phyloP scores from a whole-genome alignment of 2,797 vertebrate species.

The Gymnocypris eckloni region DNA sequence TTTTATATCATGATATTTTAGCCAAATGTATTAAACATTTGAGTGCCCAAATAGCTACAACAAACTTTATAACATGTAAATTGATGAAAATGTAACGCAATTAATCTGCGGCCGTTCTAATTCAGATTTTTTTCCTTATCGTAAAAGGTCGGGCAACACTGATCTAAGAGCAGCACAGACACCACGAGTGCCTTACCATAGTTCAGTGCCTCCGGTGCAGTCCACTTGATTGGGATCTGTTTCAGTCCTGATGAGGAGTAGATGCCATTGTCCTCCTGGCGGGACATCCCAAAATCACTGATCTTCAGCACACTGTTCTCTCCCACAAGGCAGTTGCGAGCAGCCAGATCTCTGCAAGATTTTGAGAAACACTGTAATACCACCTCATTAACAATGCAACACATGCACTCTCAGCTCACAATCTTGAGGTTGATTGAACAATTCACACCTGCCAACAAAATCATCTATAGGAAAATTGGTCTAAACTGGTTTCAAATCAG shows the following conservation, averaged over 20 bases:
- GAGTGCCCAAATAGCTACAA: no score
- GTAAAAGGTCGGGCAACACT: neutral
- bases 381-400: neutral
- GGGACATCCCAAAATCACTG: conserved; percentile 98
- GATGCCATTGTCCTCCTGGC: conserved; percentile 95
- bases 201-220: conserved; percentile 95
- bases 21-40: no score
- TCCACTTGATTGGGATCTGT: conserved; percentile 99
- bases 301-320: conserved; percentile 93
- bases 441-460: neutral
- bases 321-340: conserved; percentile 94
- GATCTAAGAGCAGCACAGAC: neutral
- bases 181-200: conserved; percentile 79
- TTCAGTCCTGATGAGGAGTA: conserved; percentile 97
- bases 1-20: no score
- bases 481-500: neutral
- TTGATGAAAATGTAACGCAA: no score
- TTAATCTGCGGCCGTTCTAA: no score
- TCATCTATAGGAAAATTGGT: neutral
- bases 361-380: neutral
- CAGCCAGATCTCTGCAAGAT: conserved; percentile 90
- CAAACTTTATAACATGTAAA: no score
- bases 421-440: neutral
- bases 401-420: neutral
- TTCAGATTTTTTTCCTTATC: no score